Percentiles rank a stretch among this genome's conserved stretches.
These are phyloP conservation scores for Manduca sexta DNA, from an alignment of 1,140 invertebrate genomes.

Conservation along the genomic window DNA sequence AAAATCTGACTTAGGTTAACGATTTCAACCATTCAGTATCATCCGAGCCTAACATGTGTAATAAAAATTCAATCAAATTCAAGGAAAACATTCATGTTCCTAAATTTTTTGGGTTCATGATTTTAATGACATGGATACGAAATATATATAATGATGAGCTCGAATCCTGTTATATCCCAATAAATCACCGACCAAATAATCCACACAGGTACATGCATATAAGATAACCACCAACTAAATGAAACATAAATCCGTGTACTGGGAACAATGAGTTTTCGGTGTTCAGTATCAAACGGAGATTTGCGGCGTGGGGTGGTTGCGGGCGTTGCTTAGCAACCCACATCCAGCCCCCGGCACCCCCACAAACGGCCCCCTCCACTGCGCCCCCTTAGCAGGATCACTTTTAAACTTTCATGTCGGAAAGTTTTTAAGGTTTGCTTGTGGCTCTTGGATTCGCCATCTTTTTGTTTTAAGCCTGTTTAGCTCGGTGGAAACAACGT, in stretches of 20 bases:
- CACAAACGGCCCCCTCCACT: slow-evolving; percentile 13
- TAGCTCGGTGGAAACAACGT: slow-evolving; percentile 24
- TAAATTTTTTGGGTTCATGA: too few relatives aligned
- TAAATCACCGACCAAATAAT: too few relatives aligned
- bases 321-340: slow-evolving; percentile 58
- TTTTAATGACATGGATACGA: too few relatives aligned
- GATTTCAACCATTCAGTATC: too few relatives aligned
- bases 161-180: too few relatives aligned
- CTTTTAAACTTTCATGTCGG: slow-evolving; percentile 71
- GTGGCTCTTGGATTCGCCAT: slow-evolving; percentile 50
- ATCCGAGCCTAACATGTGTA: too few relatives aligned
- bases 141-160: too few relatives aligned
- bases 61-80: too few relatives aligned
- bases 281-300: slow-evolving; percentile 53
- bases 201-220: too few relatives aligned
- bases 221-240: slow-evolving; percentile 10
- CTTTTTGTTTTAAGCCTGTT: slow-evolving; percentile 53
- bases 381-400: slow-evolving; percentile 40
- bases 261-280: slow-evolving; percentile 57
- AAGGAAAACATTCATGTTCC: too few relatives aligned
- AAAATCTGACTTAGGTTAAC: too few relatives aligned
- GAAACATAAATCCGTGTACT: slow-evolving; percentile 28
- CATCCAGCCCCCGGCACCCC: slow-evolving; percentile 10
- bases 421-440: slow-evolving; percentile 68
- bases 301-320: slow-evolving; percentile 41